Percentiles rank a stretch among this genome's conserved stretches.
Evolutionary conservation across 2,888 invertebrate genomes (phyloP).

Genomic region (Perizoma flavofasciatum): DNA sequence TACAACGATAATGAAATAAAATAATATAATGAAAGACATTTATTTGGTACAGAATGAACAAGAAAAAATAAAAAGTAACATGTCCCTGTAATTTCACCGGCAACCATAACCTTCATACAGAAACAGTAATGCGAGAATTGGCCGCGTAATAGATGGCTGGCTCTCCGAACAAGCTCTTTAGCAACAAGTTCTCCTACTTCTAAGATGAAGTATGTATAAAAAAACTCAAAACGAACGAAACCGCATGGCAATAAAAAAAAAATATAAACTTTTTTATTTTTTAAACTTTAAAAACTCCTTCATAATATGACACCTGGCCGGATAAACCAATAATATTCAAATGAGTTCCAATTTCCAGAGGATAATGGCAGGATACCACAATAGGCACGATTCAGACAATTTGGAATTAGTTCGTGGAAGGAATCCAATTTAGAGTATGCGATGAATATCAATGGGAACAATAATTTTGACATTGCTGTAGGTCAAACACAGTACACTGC

Average conservation of each 20-base stretch:
- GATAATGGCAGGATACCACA: slow-evolving; percentile 5
- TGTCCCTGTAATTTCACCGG: too few relatives aligned
- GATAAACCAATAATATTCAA: slow-evolving; percentile 1
- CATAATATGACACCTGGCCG: neutral
- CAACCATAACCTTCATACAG: too few relatives aligned
- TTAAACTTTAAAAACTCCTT: neutral
- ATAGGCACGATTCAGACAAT: neutral
- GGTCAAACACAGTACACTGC: neutral
- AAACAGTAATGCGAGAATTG: too few relatives aligned
- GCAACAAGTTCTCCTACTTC: too few relatives aligned
- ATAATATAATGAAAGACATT: neutral
- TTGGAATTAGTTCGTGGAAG: neutral
- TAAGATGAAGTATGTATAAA: too few relatives aligned
- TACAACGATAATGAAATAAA: neutral
- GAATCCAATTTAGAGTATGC: neutral
- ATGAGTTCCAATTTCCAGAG: neutral
- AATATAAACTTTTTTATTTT: too few relatives aligned
- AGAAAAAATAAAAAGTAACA: too few relatives aligned
- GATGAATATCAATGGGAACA: neutral
- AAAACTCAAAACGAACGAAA: too few relatives aligned
- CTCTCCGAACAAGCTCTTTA: too few relatives aligned
- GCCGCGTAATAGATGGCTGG: too few relatives aligned
- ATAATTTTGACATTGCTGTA: neutral
- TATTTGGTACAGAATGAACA: too few relatives aligned
- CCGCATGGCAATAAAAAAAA: too few relatives aligned